Percentiles rank a stretch among this genome's conserved stretches.
Evolutionary conservation across 1,140 invertebrate genomes (phyloP).

Genomic region (Trichomalopsis sarcophagae): DNA sequence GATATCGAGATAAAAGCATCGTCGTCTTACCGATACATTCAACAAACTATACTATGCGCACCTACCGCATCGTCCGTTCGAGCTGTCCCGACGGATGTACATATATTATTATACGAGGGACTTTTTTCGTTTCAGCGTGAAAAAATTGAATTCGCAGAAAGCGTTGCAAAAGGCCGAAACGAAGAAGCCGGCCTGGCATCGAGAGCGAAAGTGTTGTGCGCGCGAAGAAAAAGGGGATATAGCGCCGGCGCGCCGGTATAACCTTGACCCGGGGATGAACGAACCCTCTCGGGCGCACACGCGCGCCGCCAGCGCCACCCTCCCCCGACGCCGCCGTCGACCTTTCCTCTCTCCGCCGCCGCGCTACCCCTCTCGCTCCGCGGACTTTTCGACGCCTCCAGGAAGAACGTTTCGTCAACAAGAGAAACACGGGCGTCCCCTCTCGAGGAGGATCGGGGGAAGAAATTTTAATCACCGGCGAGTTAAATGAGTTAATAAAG

Average conservation of each 20-base stretch:
- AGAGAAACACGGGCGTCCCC: too few species aligned
- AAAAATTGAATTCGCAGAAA: too few species aligned
- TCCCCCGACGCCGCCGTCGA: background rate
- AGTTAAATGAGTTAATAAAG: too few species aligned
- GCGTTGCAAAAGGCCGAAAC: background rate
- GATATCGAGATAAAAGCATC: background rate
- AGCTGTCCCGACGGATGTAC: too few species aligned
- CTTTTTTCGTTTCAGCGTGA: too few species aligned
- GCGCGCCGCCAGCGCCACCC: constrained; percentile 25
- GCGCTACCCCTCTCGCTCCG: too few species aligned
- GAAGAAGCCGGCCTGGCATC: background rate
- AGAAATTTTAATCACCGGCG: background rate
- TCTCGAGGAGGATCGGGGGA: too few species aligned
- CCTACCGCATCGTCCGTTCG: constrained; percentile 2
- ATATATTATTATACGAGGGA: too few species aligned
- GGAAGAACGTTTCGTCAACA: too few species aligned
- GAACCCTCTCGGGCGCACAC: constrained; percentile 14
- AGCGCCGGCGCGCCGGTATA: background rate
- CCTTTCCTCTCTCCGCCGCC: background rate
- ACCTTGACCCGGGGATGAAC: constrained; percentile 17
- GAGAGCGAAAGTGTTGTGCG: background rate
- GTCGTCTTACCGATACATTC: constrained; percentile 9
- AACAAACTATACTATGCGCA: background rate
- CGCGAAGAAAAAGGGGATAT: background rate
- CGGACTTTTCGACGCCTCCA: too few species aligned